A percentile compares a stretch with the other conserved stretches of the same genome.
Conservation (phyloP, 1,140 invertebrate species). For the Caenorhabditis latens region DNA sequence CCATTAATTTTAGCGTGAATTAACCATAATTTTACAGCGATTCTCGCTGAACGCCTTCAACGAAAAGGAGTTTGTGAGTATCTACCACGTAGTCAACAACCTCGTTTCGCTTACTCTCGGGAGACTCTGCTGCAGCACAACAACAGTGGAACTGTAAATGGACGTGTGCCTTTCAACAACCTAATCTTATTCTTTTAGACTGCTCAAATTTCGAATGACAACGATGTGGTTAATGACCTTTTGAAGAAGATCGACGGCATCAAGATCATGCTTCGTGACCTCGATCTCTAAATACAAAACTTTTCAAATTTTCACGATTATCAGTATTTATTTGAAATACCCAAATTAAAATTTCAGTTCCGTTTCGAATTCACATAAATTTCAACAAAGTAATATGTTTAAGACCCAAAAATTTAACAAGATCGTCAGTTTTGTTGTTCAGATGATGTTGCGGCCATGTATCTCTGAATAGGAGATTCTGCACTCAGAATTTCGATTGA, state of each 20-base stretch:
- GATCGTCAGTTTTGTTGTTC: conserved; percentile 1
- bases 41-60: conserved; percentile 25
- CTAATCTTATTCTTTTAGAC: background rate
- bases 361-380: background rate
- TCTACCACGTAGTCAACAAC: background rate
- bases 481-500: background rate
- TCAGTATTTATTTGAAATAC: background rate
- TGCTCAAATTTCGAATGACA: conserved; percentile 40
- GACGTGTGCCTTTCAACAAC: background rate
- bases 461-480: conserved; percentile 2
- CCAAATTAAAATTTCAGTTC: conserved; percentile 8
- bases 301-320: background rate
- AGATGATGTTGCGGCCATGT: background rate
- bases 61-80: conserved; percentile 30
- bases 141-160: background rate
- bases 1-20: background rate
- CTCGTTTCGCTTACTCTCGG: conserved; percentile 19
- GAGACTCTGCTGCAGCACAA: conserved; percentile 6
- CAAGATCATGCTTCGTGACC: conserved; percentile 32
- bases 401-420: background rate
- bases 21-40: background rate
- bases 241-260: conserved; percentile 31
- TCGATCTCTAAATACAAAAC: background rate
- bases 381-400: conserved; percentile 1
- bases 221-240: background rate